A percentile compares a stretch with the other conserved stretches of the same genome.
Evolutionary conservation across 2,797 vertebrate species (phyloP).

Genomic region (Sebastes goodei): DNA sequence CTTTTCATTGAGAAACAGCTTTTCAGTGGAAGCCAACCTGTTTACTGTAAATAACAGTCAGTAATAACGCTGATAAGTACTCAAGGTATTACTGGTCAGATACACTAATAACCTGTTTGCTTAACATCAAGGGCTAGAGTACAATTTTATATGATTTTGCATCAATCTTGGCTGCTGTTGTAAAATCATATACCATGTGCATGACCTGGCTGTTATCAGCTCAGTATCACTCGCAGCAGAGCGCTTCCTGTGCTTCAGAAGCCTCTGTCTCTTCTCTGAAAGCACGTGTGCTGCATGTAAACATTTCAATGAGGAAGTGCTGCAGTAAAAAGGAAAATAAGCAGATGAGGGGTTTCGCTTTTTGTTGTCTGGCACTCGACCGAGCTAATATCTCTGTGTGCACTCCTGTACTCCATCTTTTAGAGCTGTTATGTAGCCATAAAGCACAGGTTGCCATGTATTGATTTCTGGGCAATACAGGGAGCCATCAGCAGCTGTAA

Average conservation of each 20-base stretch:
- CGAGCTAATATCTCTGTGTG: constrained; percentile 45
- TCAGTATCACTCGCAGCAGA: constrained; percentile 17
- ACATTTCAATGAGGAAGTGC: constrained; percentile 79
- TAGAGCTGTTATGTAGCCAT: constrained; percentile 53
- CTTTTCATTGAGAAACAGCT: not conserved
- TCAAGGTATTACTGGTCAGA: not conserved
- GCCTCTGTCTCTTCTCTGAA: constrained; percentile 63
- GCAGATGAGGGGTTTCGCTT: constrained; percentile 68
- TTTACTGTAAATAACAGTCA: not conserved
- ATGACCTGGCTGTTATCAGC: constrained; percentile 6
- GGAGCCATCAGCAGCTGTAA: constrained; percentile 58
- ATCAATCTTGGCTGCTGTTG: not conserved
- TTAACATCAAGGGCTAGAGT: not conserved
- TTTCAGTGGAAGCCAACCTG: not conserved
- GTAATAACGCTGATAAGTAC: not conserved
- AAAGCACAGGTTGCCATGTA: constrained; percentile 64
- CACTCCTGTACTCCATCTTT: constrained; percentile 41
- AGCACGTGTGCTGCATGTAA: constrained; percentile 82
- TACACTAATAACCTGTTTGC: not conserved
- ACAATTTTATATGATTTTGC: not conserved
- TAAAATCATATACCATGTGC: not conserved
- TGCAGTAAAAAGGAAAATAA: constrained; percentile 68
- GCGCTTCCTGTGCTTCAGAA: constrained; percentile 39
- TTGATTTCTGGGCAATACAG: constrained; percentile 68
- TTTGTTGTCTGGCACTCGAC: constrained; percentile 51